Evolutionary conservation across 2,888 invertebrate species (phyloP).

Genomic region (Idaea dimidiata): DNA sequence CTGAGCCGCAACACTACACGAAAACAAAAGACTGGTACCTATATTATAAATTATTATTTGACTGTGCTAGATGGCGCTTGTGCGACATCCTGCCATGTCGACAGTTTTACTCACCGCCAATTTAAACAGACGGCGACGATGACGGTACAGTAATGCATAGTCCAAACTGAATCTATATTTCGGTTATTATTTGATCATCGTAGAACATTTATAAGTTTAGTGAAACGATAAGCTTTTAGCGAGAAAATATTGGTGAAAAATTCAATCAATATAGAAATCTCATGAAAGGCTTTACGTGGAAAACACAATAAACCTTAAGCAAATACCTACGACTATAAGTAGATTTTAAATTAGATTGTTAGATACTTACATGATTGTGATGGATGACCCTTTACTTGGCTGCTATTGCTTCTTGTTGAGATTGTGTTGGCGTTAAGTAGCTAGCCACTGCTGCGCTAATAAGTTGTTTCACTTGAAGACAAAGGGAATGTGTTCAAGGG

Average conservation of each 20-base stretch:
- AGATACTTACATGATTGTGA: neutral
- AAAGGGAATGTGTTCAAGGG: neutral
- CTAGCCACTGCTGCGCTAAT: neutral
- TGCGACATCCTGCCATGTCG: too few relatives aligned
- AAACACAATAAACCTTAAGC: constrained; percentile 11
- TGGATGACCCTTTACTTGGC: constrained; percentile 28
- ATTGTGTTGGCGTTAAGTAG: constrained; percentile 22
- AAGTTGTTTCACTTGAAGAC: neutral
- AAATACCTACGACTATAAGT: constrained; percentile 28
- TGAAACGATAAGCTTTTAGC: constrained; percentile 39
- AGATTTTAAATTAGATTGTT: constrained; percentile 7
- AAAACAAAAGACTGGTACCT: too few relatives aligned
- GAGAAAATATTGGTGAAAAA: constrained; percentile 42
- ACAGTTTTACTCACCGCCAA: neutral
- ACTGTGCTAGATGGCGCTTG: too few relatives aligned
- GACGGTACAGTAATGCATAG: neutral
- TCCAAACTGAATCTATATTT: neutral
- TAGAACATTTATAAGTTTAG: constrained; percentile 4
- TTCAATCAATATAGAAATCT: constrained; percentile 53
- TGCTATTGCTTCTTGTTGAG: constrained; percentile 57
- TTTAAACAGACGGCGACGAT: neutral
- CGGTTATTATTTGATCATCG: neutral
- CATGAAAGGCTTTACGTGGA: constrained; percentile 26
- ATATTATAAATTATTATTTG: too few relatives aligned
- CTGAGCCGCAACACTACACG: too few relatives aligned